A percentile compares a stretch with the other conserved stretches of the same genome.
These are phyloP conservation scores for Ridgeia piscesae DNA, from an alignment of 1,140 invertebrate genomes.

Conservation along the genomic window DNA sequence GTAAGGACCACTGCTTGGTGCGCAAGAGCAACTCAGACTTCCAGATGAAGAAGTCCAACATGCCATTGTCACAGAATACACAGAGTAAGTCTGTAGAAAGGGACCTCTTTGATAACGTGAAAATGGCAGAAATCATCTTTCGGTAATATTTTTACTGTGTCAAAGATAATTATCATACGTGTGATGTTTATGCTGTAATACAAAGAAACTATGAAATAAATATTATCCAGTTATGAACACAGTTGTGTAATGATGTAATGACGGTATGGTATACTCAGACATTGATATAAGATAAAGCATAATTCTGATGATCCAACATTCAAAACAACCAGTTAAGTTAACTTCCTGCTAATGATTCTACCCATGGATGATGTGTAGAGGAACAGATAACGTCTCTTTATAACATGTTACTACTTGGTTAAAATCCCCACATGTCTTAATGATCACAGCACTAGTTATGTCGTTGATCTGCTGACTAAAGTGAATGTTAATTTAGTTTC, in stretches of 20 bases:
- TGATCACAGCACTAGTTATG: too few relatives aligned
- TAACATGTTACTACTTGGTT: not conserved
- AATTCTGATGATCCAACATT: not conserved
- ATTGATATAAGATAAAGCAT: too few relatives aligned
- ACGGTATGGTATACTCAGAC: not conserved
- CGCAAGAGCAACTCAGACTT: constrained; percentile 28
- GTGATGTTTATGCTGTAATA: too few relatives aligned
- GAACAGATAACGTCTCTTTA: too few relatives aligned
- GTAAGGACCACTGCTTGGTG: constrained; percentile 35
- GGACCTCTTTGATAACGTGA: not conserved
- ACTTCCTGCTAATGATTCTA: not conserved
- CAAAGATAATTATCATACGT: not conserved
- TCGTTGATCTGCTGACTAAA: not conserved
- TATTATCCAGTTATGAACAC: not conserved
- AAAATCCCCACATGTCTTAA: too few relatives aligned
- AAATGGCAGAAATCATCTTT: not conserved
- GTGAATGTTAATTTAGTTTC: not conserved
- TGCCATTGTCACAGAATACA: not conserved
- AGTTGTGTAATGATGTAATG: not conserved
- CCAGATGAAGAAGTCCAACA: not conserved
- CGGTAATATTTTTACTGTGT: not conserved
- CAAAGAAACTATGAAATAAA: not conserved
- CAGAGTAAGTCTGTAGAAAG: not conserved
- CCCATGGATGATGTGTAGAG: too few relatives aligned
- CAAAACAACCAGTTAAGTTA: not conserved